These are phyloP conservation scores for Carposina sasakii DNA, from an alignment of 1,140 invertebrate genomes.

Conservation along the genomic window DNA sequence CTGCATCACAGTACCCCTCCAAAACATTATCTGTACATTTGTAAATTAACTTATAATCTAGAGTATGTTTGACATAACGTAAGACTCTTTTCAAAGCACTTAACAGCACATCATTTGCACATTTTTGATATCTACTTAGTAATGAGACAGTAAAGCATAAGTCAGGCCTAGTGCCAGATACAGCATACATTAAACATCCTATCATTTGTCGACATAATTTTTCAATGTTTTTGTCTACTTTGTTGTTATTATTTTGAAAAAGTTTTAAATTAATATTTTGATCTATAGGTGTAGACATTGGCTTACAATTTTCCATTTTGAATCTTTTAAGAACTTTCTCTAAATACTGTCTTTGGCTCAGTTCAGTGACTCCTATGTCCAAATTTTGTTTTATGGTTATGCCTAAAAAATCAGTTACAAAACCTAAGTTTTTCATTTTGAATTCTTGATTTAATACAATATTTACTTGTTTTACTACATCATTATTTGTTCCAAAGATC, in stretches of 20 bases:
- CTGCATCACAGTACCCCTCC: slow-evolving; percentile 31
- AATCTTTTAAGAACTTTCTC: slow-evolving; percentile 27
- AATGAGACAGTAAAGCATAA: slow-evolving; percentile 28
- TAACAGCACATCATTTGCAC: slow-evolving; percentile 23
- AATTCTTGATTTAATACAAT: background rate
- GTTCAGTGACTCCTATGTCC: slow-evolving; percentile 12
- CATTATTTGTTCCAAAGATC: slow-evolving; percentile 24
- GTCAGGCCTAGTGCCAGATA: slow-evolving; percentile 31
- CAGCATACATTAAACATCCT: slow-evolving; percentile 37
- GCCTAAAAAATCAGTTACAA: slow-evolving; percentile 23
- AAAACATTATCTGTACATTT: background rate
- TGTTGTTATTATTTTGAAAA: background rate
- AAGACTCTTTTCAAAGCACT: slow-evolving; percentile 32
- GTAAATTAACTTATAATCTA: slow-evolving; percentile 19
- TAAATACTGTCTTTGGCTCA: slow-evolving; percentile 33
- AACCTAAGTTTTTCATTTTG: slow-evolving; percentile 11
- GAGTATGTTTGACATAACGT: slow-evolving; percentile 36
- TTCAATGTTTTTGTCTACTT: slow-evolving; percentile 1
- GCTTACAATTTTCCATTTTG: slow-evolving; percentile 16
- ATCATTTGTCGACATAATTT: slow-evolving; percentile 25
- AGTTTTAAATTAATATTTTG: background rate
- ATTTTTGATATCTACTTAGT: slow-evolving; percentile 34
- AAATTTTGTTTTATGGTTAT: slow-evolving; percentile 32
- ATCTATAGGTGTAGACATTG: slow-evolving; percentile 5
- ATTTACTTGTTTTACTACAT: slow-evolving; percentile 1